These are phyloP conservation scores for Prosapia bicincta DNA, from an alignment of 2,888 invertebrate genomes.

Conservation along the genomic window DNA sequence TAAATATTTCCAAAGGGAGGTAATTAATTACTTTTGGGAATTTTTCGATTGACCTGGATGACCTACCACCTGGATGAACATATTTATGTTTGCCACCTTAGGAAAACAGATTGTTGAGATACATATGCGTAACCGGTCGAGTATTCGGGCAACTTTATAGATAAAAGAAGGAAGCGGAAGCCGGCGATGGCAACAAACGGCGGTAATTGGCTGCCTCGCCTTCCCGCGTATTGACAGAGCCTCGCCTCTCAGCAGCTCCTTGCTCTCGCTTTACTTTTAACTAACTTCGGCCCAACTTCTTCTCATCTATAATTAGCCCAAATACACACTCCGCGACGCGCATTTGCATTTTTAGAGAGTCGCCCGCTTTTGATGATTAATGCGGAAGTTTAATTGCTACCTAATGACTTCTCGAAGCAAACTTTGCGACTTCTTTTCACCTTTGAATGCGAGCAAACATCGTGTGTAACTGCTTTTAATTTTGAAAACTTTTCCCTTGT, in stretches of 20 bases:
- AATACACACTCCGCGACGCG: not conserved
- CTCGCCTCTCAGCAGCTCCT: not conserved
- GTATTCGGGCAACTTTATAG: too few relatives aligned
- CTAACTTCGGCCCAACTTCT: not conserved
- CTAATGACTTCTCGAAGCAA: slow-evolving; percentile 18
- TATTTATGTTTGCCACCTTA: too few relatives aligned
- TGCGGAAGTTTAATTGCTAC: slow-evolving; percentile 21
- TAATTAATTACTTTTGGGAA: too few relatives aligned
- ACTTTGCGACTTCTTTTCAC: not conserved
- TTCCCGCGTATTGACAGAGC: not conserved
- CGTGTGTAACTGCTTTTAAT: not conserved
- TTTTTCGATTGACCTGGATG: too few relatives aligned
- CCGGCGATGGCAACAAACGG: not conserved
- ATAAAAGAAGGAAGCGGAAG: not conserved
- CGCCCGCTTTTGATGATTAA: slow-evolving; percentile 17
- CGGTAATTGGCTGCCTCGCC: not conserved
- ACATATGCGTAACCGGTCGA: too few relatives aligned
- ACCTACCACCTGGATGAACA: too few relatives aligned
- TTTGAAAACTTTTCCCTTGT: not conserved
- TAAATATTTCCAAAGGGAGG: too few relatives aligned
- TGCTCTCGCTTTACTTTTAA: not conserved
- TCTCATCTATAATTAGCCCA: not conserved
- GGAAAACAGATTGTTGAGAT: too few relatives aligned
- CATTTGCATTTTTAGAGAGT: not conserved
- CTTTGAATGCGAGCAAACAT: not conserved